Conservation (phyloP, 2,888 invertebrate genomes). For the Pediacus dermestoides region DNA sequence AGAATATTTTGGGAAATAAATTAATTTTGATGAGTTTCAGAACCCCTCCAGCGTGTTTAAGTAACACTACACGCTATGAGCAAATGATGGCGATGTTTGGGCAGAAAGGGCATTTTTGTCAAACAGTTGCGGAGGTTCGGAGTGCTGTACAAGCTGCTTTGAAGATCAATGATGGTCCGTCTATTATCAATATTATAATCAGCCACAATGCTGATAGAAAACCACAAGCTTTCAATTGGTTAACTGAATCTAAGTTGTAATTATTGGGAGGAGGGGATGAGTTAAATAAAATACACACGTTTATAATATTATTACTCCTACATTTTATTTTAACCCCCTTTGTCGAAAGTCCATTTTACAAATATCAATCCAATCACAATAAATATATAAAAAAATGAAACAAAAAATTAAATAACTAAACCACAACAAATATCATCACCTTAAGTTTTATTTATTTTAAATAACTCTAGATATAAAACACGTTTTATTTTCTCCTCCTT, state of each 20-base stretch:
- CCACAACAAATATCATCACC: not conserved
- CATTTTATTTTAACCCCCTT: too few relatives aligned
- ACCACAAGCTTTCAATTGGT: conserved; percentile 86
- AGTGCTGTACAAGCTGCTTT: conserved; percentile 66
- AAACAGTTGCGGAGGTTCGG: conserved; percentile 72
- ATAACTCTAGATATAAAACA: conserved; percentile 1
- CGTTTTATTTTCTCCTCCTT: not conserved
- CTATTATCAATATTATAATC: conserved; percentile 88
- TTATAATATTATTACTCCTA: too few relatives aligned
- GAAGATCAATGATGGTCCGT: conserved; percentile 68
- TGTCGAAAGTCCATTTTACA: too few relatives aligned
- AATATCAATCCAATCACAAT: too few relatives aligned
- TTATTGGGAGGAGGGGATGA: not conserved
- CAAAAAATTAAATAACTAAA: not conserved
- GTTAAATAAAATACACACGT: too few relatives aligned
- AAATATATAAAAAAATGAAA: conserved; percentile 2
- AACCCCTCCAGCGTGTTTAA: conserved; percentile 78
- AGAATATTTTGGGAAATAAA: not conserved
- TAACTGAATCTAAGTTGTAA: conserved; percentile 88
- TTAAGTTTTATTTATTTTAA: too few relatives aligned
- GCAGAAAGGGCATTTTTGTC: conserved; percentile 74
- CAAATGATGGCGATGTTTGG: conserved; percentile 87
- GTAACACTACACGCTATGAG: conserved; percentile 80
- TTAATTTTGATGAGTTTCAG: conserved; percentile 51
- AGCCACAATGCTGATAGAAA: conserved; percentile 85